phyloP scores from a whole-genome alignment of 2,888 invertebrate genomes.

The Scelioninae gen. 2 region DNA sequence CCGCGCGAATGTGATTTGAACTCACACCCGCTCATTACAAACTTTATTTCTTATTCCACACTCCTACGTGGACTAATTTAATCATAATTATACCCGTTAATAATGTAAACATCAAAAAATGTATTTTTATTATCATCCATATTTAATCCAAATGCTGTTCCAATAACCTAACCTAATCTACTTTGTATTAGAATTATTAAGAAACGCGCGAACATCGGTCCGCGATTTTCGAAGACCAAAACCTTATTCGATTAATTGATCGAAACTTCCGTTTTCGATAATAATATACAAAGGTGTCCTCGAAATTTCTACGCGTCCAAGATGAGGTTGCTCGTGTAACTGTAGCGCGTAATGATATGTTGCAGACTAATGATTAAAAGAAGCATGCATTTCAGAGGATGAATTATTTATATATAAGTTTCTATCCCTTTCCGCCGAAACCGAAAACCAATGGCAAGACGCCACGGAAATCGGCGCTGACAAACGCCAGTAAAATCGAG shows the following conservation, averaged over 20 bases:
- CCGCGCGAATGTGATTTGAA: no score
- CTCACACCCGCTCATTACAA: no score
- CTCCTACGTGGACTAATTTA: no score
- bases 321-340: conserved; percentile 47
- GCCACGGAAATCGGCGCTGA: conserved; percentile 11
- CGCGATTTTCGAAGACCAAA: no score
- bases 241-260: conserved; percentile 14
- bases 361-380: conserved; percentile 46
- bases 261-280: conserved; percentile 6
- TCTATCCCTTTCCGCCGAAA: conserved; percentile 22
- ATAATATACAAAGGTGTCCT: conserved; percentile 27
- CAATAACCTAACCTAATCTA: no score
- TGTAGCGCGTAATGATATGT: conserved; percentile 51
- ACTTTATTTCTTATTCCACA: no score
- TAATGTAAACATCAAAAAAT: no score
- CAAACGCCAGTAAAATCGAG: conserved; percentile 21
- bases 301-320: conserved; percentile 41
- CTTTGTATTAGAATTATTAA: no score
- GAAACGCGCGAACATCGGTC: no score
- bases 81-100: no score
- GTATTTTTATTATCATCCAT: no score
- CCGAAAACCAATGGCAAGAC: not conserved
- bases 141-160: no score
- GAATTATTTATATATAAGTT: conserved; percentile 42
- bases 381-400: conserved; percentile 37